A percentile compares a stretch with the other conserved stretches of the same genome.
Conservation (phyloP, 2,888 invertebrate species). For the Phyto melanocephala region DNA sequence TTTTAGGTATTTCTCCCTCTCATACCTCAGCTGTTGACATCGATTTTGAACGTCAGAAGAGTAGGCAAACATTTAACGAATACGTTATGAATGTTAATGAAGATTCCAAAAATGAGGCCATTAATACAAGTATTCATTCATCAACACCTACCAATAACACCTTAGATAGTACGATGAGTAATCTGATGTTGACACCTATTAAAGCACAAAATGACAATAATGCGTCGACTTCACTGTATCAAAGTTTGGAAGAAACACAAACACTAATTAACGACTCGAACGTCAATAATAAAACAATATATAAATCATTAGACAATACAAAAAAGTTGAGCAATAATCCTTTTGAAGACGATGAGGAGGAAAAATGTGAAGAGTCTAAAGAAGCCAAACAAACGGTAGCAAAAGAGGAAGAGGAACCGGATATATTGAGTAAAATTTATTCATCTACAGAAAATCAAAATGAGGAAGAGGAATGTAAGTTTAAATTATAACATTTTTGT, state of each 20-base stretch:
- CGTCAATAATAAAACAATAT: constrained; percentile 58
- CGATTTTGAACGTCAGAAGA: constrained; percentile 65
- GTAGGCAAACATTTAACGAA: constrained; percentile 73
- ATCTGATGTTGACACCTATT: constrained; percentile 64
- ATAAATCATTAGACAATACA: constrained; percentile 63
- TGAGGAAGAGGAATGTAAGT: constrained; percentile 64
- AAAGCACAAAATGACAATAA: constrained; percentile 51
- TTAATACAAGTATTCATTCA: constrained; percentile 44
- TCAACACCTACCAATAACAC: constrained; percentile 71
- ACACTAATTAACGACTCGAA: constrained; percentile 23
- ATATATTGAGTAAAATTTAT: constrained; percentile 70
- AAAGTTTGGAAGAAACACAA: constrained; percentile 66
- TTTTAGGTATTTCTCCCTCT: constrained; percentile 78
- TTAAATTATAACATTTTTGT: neutral
- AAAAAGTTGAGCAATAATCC: constrained; percentile 23
- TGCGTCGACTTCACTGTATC: constrained; percentile 66
- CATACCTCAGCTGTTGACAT: constrained; percentile 39
- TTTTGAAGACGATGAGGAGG: constrained; percentile 36
- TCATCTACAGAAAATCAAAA: constrained; percentile 55
- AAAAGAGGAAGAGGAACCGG: constrained; percentile 66
- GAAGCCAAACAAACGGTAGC: neutral
- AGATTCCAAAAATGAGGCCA: neutral
- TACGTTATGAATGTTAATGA: constrained; percentile 58
- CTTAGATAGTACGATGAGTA: constrained; percentile 45
- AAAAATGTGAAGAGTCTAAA: neutral